Conservation (phyloP, 2,113 vertebrate species). For the Eurystomus gularis region DNA sequence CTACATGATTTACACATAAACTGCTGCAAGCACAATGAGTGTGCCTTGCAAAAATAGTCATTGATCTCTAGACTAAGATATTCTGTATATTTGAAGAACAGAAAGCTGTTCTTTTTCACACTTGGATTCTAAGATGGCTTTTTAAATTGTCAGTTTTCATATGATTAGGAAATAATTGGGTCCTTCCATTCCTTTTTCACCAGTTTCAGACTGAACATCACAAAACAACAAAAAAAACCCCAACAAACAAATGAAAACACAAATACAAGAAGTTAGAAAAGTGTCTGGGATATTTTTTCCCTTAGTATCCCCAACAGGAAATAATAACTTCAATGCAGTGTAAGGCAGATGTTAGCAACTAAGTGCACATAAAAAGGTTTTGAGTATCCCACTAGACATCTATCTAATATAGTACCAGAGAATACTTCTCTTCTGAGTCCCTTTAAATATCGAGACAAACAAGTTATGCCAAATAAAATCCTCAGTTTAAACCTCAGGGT, state of each 20-base stretch:
- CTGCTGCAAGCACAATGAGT: background rate
- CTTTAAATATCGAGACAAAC: constrained; percentile 23
- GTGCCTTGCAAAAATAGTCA: background rate
- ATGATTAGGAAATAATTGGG: background rate
- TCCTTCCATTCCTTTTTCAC: background rate
- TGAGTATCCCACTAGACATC: background rate
- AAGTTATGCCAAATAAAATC: background rate
- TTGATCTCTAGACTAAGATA: background rate
- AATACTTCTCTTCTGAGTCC: background rate
- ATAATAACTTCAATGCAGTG: background rate
- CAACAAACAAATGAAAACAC: background rate
- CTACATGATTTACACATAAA: background rate
- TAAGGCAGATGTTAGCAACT: background rate
- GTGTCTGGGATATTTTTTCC: background rate
- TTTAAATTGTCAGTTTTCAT: background rate
- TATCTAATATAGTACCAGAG: background rate
- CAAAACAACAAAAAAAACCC: background rate
- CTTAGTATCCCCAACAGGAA: background rate
- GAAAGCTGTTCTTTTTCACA: background rate
- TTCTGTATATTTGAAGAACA: background rate
- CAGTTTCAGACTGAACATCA: background rate
- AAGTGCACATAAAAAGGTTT: background rate
- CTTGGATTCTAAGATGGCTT: background rate
- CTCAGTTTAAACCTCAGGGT: background rate
- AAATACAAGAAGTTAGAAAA: background rate